Evolutionary conservation across 2,113 vertebrate species (phyloP).

Genomic region (Aldabrachelys gigantea): DNA sequence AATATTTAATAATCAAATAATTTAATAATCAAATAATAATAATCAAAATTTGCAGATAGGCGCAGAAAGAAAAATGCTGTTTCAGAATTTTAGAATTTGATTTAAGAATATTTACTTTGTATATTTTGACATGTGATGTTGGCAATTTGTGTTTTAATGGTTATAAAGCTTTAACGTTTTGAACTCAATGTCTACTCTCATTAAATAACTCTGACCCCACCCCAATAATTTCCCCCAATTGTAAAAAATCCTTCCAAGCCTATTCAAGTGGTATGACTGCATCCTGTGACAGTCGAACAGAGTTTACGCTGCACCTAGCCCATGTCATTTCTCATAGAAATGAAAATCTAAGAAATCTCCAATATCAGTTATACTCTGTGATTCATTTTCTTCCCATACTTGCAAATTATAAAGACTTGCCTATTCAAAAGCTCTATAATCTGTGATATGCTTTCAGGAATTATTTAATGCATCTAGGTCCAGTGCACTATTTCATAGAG

Average conservation of each 20-base stretch:
- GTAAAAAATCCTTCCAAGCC: background rate
- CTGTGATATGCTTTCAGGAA: conserved; percentile 11
- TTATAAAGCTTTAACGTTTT: background rate
- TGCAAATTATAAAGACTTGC: background rate
- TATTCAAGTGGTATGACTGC: background rate
- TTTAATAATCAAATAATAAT: background rate
- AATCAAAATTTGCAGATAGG: background rate
- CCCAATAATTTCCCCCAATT: background rate
- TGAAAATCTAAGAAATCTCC: background rate
- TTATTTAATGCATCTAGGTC: conserved; percentile 49
- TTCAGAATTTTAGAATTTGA: background rate
- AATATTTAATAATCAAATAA: background rate
- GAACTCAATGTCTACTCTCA: background rate
- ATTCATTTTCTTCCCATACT: conserved; percentile 3
- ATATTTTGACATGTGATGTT: background rate
- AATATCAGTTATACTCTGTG: background rate
- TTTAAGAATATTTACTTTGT: background rate
- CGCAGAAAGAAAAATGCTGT: background rate
- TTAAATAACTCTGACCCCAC: background rate
- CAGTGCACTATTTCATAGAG: background rate
- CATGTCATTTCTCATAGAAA: background rate
- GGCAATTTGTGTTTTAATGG: background rate
- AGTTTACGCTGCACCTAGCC: background rate
- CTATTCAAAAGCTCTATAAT: background rate
- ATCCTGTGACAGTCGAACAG: background rate